A percentile compares a stretch with the other conserved stretches of the same genome.
These are phyloP conservation scores for Falco columbarius DNA, from an alignment of 2,797 vertebrate species.

Conservation along the genomic window DNA sequence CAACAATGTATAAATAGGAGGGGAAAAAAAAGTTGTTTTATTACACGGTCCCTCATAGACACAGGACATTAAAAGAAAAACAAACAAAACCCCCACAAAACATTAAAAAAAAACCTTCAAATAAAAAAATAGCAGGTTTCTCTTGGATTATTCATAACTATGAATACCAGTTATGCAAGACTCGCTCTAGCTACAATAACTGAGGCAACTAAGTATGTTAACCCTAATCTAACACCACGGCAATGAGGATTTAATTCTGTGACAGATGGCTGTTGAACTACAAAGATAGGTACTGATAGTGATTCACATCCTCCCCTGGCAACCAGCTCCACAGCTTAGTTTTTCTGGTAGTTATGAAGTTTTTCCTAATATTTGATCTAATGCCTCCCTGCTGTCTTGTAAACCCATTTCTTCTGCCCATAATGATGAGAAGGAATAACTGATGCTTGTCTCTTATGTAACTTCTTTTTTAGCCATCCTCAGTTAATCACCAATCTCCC, in stretches of 20 bases:
- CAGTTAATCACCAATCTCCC: neutral
- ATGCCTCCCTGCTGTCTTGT: constrained; percentile 11
- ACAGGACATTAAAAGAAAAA: no score
- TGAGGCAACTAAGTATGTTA: neutral
- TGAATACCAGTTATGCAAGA: neutral
- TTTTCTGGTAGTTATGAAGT: neutral
- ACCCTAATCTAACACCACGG: neutral
- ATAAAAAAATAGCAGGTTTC: neutral
- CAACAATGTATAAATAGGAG: neutral
- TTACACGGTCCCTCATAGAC: neutral
- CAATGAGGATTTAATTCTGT: neutral
- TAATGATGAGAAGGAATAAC: neutral
- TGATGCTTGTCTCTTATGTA: neutral
- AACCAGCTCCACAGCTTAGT: neutral
- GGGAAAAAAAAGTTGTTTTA: neutral
- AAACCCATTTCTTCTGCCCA: neutral
- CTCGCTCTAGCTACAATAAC: neutral
- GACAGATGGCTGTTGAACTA: constrained; percentile 13
- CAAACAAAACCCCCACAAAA: fast-evolving
- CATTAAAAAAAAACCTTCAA: neutral
- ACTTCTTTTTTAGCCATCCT: neutral
- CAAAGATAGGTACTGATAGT: neutral
- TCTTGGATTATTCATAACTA: neutral
- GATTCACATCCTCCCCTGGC: constrained; percentile 27
- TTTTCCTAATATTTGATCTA: neutral